Conservation (phyloP, 64 coral and sea anemone species). For the Porites lutea region DNA sequence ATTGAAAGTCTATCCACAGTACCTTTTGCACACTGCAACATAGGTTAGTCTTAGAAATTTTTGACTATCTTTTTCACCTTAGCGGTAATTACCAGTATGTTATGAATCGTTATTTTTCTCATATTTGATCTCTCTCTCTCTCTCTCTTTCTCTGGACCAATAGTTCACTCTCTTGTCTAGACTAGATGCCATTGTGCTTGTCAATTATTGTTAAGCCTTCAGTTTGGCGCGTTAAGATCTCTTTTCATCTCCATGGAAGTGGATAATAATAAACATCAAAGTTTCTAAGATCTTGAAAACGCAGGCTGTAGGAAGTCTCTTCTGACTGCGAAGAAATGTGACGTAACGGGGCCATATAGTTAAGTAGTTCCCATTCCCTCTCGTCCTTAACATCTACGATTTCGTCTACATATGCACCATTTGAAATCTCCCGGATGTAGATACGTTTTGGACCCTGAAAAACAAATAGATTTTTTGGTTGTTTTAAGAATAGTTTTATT, state of each 20-base stretch:
- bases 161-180: too few species aligned
- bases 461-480: background rate
- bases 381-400: constrained; percentile 63
- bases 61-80: too few species aligned
- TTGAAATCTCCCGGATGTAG: constrained; percentile 69
- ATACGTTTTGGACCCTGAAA: constrained; percentile 84
- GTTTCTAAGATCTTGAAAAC: constrained; percentile 61
- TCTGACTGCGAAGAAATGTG: constrained; percentile 4
- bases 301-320: background rate
- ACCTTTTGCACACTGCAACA: too few species aligned
- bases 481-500: too few species aligned
- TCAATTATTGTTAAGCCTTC: background rate
- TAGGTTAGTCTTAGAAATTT: too few species aligned
- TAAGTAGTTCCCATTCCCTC: constrained; percentile 74
- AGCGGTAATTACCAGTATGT: too few species aligned
- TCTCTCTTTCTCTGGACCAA: too few species aligned
- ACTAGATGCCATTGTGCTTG: too few species aligned
- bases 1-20: too few species aligned
- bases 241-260: constrained; percentile 55
- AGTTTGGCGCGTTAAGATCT: background rate
- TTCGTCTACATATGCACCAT: constrained; percentile 73
- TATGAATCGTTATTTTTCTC: too few species aligned
- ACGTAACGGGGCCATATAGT: constrained; percentile 58
- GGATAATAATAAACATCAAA: constrained; percentile 73
- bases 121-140: too few species aligned